Base-by-base conservation (phyloP, 2,797 vertebrate genomes). In the Sebastes diploproa region DNA sequence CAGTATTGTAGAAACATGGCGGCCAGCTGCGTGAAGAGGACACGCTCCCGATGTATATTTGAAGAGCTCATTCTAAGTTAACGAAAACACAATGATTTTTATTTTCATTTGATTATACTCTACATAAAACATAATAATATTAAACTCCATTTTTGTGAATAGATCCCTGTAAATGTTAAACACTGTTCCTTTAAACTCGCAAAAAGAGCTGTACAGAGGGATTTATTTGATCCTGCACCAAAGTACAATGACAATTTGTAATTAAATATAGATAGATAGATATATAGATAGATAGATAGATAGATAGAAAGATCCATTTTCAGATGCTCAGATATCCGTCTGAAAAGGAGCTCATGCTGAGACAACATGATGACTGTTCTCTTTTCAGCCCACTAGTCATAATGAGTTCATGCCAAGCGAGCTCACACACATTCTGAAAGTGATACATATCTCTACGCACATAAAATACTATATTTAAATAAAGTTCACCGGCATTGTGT, bases 371-470 rank as follows among this genome's bases (percentile, higher is more conserved):
- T 65, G 63, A 50, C 63, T 38, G 25, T 23, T 75, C 76, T 66
- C 66, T 71, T 64, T 62, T 75, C 72, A 61, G 20, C 67, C 20
- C 62, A 38, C 56, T 75, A 50, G 55, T 34, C 78, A 72, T 71
- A 66, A 72, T 76, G 67, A 72, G 22, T 73, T 69, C 6, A 10
- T 58, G 55, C 61, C 30, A 18, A 54, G 69, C 38, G 14, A 65
- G 42, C 27, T 66, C 74, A 52, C n/a, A 66, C 63, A 68, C 34
- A 20, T 32, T 62, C 50, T 14, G 34, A 55, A 36, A 52, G 27
- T 42, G 23, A 74, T 63, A 52, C 65, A 54, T 75, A 30, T 71
- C 4, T 71, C 4, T n/a, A n/a, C 29, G 16, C 23, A 36, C 18
- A 52, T 6, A 75, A 25, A 42, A 72, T 4, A 29, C 42, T 25